Evolutionary conservation across 2,888 invertebrate genomes (phyloP).

Genomic region (Diarsia mendica): DNA sequence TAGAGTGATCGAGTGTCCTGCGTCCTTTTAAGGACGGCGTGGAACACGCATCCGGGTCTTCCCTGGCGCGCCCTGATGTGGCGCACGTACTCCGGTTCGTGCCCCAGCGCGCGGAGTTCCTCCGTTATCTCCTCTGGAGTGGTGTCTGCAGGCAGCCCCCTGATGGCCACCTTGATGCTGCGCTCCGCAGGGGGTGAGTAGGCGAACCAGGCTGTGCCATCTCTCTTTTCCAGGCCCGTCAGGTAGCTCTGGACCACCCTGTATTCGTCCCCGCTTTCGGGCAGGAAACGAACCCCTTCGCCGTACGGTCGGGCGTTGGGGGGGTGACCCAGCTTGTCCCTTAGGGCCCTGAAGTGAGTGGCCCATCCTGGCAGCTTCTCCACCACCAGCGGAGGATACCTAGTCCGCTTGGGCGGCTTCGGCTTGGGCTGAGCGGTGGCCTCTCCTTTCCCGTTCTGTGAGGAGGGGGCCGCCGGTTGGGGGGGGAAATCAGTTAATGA

Average conservation of each 20-base stretch:
- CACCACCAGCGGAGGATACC: too few relatives aligned
- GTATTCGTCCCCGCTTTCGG: not conserved
- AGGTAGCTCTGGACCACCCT: not conserved
- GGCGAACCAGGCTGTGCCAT: not conserved
- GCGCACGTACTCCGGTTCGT: constrained; percentile 25
- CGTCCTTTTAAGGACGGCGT: constrained; percentile 4
- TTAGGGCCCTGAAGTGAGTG: not conserved
- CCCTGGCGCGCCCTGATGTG: not conserved
- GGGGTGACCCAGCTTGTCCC: not conserved
- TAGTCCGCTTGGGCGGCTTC: too few relatives aligned
- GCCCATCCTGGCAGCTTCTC: not conserved
- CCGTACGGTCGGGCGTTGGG: not conserved
- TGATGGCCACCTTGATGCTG: not conserved
- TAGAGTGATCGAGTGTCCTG: not conserved
- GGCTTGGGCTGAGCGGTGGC: too few relatives aligned
- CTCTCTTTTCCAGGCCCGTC: not conserved
- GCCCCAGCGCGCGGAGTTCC: not conserved
- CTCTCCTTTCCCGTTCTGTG: too few relatives aligned
- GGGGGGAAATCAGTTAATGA: too few relatives aligned
- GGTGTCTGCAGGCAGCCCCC: not conserved
- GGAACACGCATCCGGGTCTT: constrained; percentile 15
- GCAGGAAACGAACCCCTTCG: not conserved
- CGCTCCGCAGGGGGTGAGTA: constrained; percentile 8
- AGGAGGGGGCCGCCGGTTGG: too few relatives aligned
- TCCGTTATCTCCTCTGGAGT: not conserved